Evolutionary conservation across 2,113 vertebrate species (phyloP), one percentile per base, ranked within the genome.

Genomic region (Trematocara unimaculatum): DNA sequence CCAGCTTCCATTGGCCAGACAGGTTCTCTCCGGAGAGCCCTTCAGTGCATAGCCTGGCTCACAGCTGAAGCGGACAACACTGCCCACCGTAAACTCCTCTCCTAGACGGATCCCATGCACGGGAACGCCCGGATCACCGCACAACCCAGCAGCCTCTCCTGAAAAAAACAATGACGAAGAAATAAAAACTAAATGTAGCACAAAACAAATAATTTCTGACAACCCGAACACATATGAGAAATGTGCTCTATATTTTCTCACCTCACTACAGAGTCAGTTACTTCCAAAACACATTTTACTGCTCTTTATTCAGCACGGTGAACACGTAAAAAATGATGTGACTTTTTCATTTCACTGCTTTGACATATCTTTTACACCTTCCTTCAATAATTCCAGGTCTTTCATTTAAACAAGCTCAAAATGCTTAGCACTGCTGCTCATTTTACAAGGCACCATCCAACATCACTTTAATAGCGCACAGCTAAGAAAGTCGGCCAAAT

Each of bases 51-150:
- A 98, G 7, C 99, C 99, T 0, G 98, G 97, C 93, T 99, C 98
- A 7, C 99, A 99, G 95, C 98, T 99, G 89, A 99, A 99, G 62
- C 97, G 93, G 12, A 99, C 97, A 53, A 96, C 83, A 35, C 96
- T 97, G 87, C 96, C 97, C 1, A 94, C 95, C 0, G 82, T 94
- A 8, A 99, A 99, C 86, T 97, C 96, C 1, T 98, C 98, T 3
- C 99, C 98, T 81, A 98, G 95, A 4, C 98, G 97, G 4, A 99
- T 98, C 7, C 98, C 98, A 0, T 99, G 99, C 0, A 97, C 96
- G 0, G 99, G 98, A 77, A 98, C 93, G 1, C 99, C 98, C 0
- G 99, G 99, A 84, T 99, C 98, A 0, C 99, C 99, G 3, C 99
- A 99, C 6, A 97, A 54, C 0, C 98, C 97, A 1, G 90, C 83